A percentile compares a stretch with the other conserved stretches of the same genome.
Evolutionary conservation across 2,113 vertebrate species (phyloP).

Genomic region (Phodopus roborovskii): DNA sequence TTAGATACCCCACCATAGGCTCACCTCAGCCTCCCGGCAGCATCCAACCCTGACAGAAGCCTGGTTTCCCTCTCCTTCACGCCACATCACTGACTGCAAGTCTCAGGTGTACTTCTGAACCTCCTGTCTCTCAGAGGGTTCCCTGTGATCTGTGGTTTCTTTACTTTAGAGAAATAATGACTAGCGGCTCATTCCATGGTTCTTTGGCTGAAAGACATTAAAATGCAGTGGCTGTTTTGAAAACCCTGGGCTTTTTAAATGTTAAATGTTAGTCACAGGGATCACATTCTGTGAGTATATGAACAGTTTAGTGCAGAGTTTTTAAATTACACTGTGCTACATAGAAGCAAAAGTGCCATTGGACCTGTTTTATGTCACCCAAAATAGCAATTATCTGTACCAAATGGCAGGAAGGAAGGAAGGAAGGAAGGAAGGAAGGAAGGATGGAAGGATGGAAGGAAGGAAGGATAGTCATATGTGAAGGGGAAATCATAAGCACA

Average conservation of each 20-base stretch:
- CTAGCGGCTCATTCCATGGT: background rate
- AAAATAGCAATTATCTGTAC: background rate
- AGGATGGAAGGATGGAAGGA: background rate
- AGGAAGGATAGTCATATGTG: background rate
- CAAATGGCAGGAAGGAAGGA: background rate
- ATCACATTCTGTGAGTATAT: background rate
- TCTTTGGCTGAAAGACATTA: background rate
- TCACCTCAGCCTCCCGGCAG: background rate
- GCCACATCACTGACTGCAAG: background rate
- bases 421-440: background rate
- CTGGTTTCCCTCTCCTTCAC: background rate
- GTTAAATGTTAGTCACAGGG: background rate
- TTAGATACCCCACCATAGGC: background rate
- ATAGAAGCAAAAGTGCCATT: background rate
- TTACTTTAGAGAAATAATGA: background rate
- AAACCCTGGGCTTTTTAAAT: background rate
- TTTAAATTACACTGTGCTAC: constrained; percentile 3
- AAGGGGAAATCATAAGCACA: background rate
- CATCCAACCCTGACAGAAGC: background rate
- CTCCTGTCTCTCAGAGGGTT: background rate
- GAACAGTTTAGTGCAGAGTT: background rate
- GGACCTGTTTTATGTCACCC: background rate
- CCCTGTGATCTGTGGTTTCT: background rate
- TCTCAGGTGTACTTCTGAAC: background rate
- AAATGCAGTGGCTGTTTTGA: background rate